Base-by-base conservation (phyloP, 2,797 vertebrate species). In the Crocidura indochinensis region DNA sequence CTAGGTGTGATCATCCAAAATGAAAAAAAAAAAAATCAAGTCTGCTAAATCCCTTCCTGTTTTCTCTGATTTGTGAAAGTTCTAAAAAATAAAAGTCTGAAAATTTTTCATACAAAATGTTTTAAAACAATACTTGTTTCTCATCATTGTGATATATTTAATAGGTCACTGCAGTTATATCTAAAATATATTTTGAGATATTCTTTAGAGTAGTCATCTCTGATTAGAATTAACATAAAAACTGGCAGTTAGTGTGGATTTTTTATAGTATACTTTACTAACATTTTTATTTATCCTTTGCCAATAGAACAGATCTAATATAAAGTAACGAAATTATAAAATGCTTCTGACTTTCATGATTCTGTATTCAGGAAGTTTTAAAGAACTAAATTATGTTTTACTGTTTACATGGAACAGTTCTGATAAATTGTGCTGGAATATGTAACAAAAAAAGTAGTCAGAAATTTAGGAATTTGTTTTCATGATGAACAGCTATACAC, bases 361-460 rank as follows among this genome's bases (percentile, higher is more conserved):
- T 97, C 97, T 96, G 76, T 95, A 91, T 96, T 86, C 68, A 92
- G 38, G 38, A 38, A 2, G 77, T 96, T 97, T 97, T 95, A 97
- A 96, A 97, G 94, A 94, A 93, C 77, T 0, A 8, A 53, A 95
- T 78, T 96, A 97, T 91, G 90, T 96, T 96, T 95, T 95, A 84
- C 94, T 97, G 91, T 96, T 96, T 95, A 97, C 96, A 78, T 51
- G 85, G 76, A 97, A 95, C 31, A 26, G 94, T 92, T 96, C 94
- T 92, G 96, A 95, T 92, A 94, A 94, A 96, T 64, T 53, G 51
- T 92, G 49, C 80, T 95, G 87, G 96, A 96, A 75, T 64, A 67
- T 91, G 87, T 73, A 84, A 82, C 78, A 88, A 88, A 7, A 11
- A 86, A 88, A 96, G 10, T 65, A 14, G 38, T 38, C 38, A 38